Percentiles rank a stretch among this genome's conserved stretches.
Evolutionary conservation across 1,140 invertebrate genomes (phyloP).

Genomic region (Amphibalanus amphitrite): DNA sequence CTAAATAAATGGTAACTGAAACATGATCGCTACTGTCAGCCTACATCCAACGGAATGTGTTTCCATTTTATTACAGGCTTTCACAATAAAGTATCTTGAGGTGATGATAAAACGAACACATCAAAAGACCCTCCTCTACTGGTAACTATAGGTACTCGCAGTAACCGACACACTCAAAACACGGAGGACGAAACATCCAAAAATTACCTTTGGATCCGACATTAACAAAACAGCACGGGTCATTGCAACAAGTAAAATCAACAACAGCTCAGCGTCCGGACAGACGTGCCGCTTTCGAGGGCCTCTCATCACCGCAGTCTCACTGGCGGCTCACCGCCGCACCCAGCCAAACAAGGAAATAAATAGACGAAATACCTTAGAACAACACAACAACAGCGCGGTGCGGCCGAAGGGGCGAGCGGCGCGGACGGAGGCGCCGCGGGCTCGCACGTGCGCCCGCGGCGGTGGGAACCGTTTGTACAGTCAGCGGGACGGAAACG

Average conservation of each 20-base stretch:
- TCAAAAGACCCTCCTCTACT: background rate
- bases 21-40: background rate
- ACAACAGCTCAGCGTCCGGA: background rate
- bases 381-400: background rate
- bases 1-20: background rate
- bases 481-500: background rate
- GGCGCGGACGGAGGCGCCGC: no score
- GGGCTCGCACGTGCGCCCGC: no score
- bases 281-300: no score
- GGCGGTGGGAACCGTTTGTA: background rate
- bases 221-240: background rate
- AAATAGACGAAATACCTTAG: background rate
- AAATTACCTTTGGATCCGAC: background rate
- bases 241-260: background rate
- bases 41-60: background rate
- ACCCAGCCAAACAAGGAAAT: background rate
- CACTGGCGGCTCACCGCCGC: no score
- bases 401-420: background rate
- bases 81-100: background rate
- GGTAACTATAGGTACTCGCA: background rate
- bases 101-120: background rate
- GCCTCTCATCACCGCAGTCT: no score
- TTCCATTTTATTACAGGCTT: background rate
- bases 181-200: background rate
- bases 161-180: background rate